phyloP scores from a whole-genome alignment of 1,140 invertebrate species.

The Archegozetes longisetosus region DNA sequence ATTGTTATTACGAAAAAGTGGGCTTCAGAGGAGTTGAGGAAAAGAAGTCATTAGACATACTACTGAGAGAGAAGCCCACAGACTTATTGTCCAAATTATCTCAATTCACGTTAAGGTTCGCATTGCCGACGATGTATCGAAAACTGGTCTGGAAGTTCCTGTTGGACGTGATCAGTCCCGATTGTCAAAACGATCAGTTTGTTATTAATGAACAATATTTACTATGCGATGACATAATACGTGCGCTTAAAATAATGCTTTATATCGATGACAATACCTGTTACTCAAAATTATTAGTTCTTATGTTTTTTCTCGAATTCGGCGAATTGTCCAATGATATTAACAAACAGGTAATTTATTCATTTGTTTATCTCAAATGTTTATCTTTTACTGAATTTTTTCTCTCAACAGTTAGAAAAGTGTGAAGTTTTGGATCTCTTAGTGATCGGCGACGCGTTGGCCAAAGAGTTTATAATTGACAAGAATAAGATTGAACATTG shows the following conservation, averaged over 20 bases:
- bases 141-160: constrained; percentile 70
- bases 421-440: neutral
- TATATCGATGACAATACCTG: neutral
- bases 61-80: constrained; percentile 67
- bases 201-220: constrained; percentile 9
- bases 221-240: neutral
- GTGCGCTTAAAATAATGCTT: constrained; percentile 7
- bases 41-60: constrained; percentile 76
- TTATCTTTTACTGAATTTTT: neutral
- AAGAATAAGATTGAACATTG: neutral
- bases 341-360: neutral
- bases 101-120: constrained; percentile 66
- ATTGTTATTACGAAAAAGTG: constrained; percentile 75
- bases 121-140: constrained; percentile 60
- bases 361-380: neutral
- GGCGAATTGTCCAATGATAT: neutral
- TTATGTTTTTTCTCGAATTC: constrained; percentile 13
- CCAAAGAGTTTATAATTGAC: constrained; percentile 8
- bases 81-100: constrained; percentile 57
- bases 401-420: neutral
- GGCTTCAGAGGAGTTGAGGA: constrained; percentile 77
- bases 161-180: constrained; percentile 36
- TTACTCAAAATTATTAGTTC: constrained; percentile 15
- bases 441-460: constrained; percentile 1
- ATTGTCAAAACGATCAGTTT: constrained; percentile 10